phyloP scores from a whole-genome alignment of 92 coral and sea anemone genomes.

The Scolanthus callimorphus region DNA sequence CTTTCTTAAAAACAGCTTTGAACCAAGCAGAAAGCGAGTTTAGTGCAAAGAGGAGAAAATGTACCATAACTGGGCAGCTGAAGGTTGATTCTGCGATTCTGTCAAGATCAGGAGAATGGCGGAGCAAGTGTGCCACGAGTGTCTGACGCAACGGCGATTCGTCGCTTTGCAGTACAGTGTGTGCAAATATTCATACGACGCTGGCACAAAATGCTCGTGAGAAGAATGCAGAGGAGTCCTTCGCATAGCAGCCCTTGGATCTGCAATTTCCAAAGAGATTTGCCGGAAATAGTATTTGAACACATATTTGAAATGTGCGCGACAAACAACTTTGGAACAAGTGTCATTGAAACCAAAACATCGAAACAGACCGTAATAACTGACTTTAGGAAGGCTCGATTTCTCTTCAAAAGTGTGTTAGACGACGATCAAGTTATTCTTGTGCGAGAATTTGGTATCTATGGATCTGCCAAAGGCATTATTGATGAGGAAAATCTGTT shows the following conservation, averaged over 20 bases:
- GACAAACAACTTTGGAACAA: constrained; percentile 14
- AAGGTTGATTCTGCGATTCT: too few species aligned
- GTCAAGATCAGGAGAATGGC: too few species aligned
- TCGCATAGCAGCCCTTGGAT: constrained; percentile 11
- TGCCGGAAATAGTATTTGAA: constrained; percentile 11
- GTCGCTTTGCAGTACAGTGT: too few species aligned
- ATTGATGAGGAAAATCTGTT: constrained; percentile 1
- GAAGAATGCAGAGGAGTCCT: constrained; percentile 16
- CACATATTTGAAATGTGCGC: constrained; percentile 11
- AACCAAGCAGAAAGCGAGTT: too few species aligned
- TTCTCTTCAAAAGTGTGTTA: constrained; percentile 3
- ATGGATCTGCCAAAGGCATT: constrained; percentile 9
- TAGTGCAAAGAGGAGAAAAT: too few species aligned
- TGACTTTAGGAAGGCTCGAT: constrained; percentile 6
- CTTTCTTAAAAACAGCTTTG: too few species aligned
- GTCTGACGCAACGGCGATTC: too few species aligned
- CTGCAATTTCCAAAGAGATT: constrained; percentile 13
- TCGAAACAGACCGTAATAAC: not conserved
- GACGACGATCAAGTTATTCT: constrained; percentile 6
- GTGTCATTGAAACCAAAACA: constrained; percentile 1
- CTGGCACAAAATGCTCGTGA: constrained; percentile 3
- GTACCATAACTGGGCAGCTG: too few species aligned
- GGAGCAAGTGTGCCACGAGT: too few species aligned
- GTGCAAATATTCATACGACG: not conserved
- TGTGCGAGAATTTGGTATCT: not conserved